A percentile compares a stretch with the other conserved stretches of the same genome.
phyloP scores from a whole-genome alignment of 2,888 invertebrate species.

The Ariolimax columbianus region DNA sequence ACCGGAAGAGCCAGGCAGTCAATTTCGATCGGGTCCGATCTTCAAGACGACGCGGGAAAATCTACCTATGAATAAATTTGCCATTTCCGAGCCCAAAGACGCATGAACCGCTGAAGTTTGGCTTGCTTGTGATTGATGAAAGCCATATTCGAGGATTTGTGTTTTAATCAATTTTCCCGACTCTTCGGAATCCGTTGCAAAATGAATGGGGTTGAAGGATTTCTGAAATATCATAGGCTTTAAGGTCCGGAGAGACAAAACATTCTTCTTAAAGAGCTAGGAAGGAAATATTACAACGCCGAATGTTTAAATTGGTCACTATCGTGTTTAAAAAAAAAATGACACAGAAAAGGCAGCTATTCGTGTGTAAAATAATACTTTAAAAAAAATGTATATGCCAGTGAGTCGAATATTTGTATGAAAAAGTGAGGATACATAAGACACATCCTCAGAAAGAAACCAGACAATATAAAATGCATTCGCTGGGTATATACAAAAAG shows the following conservation, averaged over 20 bases:
- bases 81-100: conserved; percentile 61
- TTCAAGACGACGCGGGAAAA: conserved; percentile 44
- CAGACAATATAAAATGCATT: too few species aligned
- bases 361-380: too few species aligned
- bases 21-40: conserved; percentile 34
- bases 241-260: background rate
- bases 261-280: background rate
- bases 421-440: too few species aligned
- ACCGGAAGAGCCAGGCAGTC: conserved; percentile 46
- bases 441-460: too few species aligned
- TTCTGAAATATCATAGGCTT: conserved; percentile 16
- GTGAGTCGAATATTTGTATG: too few species aligned
- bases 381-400: too few species aligned
- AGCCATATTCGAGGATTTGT: conserved; percentile 58
- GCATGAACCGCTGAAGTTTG: conserved; percentile 34
- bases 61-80: conserved; percentile 62
- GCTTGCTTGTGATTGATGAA: conserved; percentile 56
- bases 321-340: background rate
- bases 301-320: background rate
- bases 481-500: too few species aligned
- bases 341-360: too few species aligned
- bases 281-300: background rate
- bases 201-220: conserved; percentile 44
- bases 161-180: conserved; percentile 57
- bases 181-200: conserved; percentile 41